Evolutionary conservation across 2,113 vertebrate genomes (phyloP).

Genomic region (Nyctereutes procyonoides): DNA sequence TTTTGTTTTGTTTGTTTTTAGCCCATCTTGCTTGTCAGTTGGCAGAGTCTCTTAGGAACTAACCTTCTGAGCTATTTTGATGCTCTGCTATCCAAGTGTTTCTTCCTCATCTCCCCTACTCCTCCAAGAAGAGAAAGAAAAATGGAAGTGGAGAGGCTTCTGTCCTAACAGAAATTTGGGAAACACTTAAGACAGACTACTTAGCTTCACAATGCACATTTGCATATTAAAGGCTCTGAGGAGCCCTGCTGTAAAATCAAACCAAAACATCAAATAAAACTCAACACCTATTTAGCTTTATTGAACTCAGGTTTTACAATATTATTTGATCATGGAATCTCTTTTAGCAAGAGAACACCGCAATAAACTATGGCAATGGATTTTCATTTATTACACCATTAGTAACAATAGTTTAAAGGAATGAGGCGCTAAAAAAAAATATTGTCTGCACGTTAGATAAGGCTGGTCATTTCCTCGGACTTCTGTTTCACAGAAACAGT

Average conservation of each 20-base stretch:
- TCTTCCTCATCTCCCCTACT: neutral
- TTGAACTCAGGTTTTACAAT: slow-evolving; percentile 63
- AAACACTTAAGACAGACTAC: neutral
- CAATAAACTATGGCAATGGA: neutral
- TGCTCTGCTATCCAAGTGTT: neutral
- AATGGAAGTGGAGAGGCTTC: neutral
- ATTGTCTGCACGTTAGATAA: neutral
- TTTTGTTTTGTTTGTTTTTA: neutral
- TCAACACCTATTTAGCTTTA: slow-evolving; percentile 59
- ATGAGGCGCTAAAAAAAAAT: neutral
- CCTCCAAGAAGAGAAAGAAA: too few species aligned
- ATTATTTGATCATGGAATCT: slow-evolving; percentile 52
- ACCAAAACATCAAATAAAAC: slow-evolving; percentile 25
- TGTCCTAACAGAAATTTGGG: neutral
- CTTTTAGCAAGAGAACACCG: slow-evolving; percentile 25
- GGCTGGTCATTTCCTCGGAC: neutral
- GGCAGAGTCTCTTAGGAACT: neutral
- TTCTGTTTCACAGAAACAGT: neutral
- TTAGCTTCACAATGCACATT: neutral
- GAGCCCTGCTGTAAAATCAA: slow-evolving; percentile 13
- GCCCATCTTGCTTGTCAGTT: neutral
- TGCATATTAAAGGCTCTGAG: slow-evolving; percentile 34
- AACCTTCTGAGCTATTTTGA: neutral
- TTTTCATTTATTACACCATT: neutral
- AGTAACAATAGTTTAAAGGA: neutral